Evolutionary conservation across 2,113 vertebrate species (phyloP).

Genomic region (Gopherus flavomarginatus): DNA sequence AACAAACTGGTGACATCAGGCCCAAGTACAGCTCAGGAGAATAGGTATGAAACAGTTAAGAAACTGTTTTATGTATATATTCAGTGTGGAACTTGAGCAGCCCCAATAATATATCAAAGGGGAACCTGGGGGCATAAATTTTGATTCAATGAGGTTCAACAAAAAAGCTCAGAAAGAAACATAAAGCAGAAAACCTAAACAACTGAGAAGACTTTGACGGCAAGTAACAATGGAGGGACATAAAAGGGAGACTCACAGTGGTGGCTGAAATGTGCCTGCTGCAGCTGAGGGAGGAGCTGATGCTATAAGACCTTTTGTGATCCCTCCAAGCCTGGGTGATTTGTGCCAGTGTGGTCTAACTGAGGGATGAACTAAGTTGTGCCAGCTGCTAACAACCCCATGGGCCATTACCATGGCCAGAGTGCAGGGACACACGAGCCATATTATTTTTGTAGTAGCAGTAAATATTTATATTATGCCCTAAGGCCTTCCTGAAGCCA

Average conservation of each 20-base stretch:
- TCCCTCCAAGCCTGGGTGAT: background rate
- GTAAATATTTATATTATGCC: rapidly evolving
- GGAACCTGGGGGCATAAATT: background rate
- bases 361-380: background rate
- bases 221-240: background rate
- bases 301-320: background rate
- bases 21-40: background rate
- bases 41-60: background rate
- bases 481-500: background rate
- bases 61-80: background rate
- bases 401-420: background rate
- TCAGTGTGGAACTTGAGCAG: background rate
- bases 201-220: background rate
- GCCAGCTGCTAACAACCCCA: background rate
- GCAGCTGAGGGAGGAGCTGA: background rate
- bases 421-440: background rate
- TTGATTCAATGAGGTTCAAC: background rate
- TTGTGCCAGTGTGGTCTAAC: background rate
- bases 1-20: background rate
- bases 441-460: background rate
- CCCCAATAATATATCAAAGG: background rate
- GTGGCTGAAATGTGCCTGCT: background rate
- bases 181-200: background rate
- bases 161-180: background rate
- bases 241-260: background rate